phyloP scores from a whole-genome alignment of 2,888 invertebrate genomes.

The Ichneumoninae sp. region DNA sequence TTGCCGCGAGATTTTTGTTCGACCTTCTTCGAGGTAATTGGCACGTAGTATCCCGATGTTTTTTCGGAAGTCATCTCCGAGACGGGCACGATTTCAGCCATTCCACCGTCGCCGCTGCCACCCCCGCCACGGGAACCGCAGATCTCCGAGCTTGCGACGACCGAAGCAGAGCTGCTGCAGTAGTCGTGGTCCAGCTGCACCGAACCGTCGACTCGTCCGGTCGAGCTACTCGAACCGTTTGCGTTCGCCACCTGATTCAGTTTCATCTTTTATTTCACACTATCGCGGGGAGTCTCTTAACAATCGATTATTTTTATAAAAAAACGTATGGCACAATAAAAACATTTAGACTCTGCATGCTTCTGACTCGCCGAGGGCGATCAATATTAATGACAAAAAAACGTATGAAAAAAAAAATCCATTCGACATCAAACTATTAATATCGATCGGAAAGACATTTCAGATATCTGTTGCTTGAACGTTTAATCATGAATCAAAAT shows the following conservation, averaged over 20 bases:
- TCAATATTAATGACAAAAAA: neutral
- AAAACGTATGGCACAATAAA: neutral
- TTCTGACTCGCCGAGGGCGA: neutral
- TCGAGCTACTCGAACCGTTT: conserved; percentile 67
- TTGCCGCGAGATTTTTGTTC: conserved; percentile 42
- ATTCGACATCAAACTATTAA: neutral
- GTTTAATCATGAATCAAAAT: neutral
- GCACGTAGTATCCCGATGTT: conserved; percentile 58
- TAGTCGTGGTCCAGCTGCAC: conserved; percentile 87
- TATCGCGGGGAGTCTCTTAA: neutral
- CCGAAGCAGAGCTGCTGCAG: conserved; percentile 80
- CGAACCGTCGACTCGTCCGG: conserved; percentile 75
- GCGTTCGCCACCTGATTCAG: conserved; percentile 69
- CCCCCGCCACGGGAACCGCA: conserved; percentile 68
- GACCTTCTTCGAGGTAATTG: conserved; percentile 56
- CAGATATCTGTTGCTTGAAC: neutral
- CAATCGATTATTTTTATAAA: neutral
- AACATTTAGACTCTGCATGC: no score
- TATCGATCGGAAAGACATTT: neutral
- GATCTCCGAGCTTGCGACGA: conserved; percentile 69
- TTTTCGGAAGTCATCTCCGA: conserved; percentile 60
- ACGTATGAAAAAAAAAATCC: neutral
- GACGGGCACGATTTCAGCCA: conserved; percentile 40
- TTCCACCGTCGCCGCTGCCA: conserved; percentile 31
- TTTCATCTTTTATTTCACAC: neutral